Evolutionary conservation across 2,113 vertebrate genomes (phyloP).

Genomic region (Piprites chloris): DNA sequence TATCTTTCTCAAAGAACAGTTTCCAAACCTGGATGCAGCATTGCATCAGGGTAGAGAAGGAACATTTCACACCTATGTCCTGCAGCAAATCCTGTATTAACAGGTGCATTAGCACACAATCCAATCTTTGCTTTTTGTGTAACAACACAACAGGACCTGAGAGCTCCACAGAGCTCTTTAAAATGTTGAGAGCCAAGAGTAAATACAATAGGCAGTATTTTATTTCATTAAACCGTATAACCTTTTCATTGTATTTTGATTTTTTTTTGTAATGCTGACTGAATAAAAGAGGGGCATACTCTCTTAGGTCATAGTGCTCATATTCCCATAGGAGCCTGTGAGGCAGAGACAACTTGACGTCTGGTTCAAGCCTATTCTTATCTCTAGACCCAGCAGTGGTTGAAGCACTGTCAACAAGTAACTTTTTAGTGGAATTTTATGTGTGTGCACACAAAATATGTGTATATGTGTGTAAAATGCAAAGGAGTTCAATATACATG

Average conservation of each 20-base stretch:
- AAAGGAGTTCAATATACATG: neutral
- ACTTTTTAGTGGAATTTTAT: neutral
- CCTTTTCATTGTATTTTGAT: neutral
- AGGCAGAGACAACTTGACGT: neutral
- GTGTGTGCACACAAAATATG: too few species aligned
- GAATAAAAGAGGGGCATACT: neutral
- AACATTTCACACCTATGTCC: neutral
- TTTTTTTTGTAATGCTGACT: neutral
- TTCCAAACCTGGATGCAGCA: neutral
- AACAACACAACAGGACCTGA: neutral
- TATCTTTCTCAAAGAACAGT: neutral
- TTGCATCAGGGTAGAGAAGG: neutral
- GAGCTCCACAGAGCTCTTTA: neutral
- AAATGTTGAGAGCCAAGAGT: neutral
- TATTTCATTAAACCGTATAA: neutral
- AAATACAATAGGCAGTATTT: neutral
- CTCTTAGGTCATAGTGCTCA: neutral
- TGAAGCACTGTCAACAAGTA: neutral
- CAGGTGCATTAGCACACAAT: neutral
- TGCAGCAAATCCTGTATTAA: neutral
- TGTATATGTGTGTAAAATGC: neutral
- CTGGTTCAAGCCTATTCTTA: neutral
- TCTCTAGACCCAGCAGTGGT: neutral
- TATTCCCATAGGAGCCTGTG: neutral
- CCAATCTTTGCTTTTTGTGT: neutral